Percentiles rank a stretch among this genome's conserved stretches.
Evolutionary conservation across 2,888 invertebrate species (phyloP).

Genomic region (Drosophila percnosoma): DNA sequence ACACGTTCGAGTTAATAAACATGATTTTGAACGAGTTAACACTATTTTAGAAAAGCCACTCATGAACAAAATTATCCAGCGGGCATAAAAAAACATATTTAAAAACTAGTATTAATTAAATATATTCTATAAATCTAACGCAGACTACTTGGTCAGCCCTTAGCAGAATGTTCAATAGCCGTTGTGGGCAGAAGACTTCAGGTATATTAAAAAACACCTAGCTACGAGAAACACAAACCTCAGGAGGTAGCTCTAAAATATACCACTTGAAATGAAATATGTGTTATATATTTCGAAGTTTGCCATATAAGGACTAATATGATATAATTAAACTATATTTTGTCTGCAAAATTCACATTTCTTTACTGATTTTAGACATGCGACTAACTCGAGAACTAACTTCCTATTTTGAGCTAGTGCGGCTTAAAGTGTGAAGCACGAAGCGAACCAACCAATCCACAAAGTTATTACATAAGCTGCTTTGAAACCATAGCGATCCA

Average conservation of each 20-base stretch:
- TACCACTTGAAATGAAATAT: background rate
- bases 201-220: background rate
- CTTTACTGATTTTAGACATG: too few relatives aligned
- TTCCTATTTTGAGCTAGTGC: background rate
- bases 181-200: background rate
- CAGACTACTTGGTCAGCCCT: too few relatives aligned
- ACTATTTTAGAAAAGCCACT: background rate
- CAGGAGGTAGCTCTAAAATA: background rate
- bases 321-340: background rate
- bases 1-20: background rate
- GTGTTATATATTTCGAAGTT: background rate
- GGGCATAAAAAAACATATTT: background rate
- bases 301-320: background rate
- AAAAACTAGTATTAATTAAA: background rate
- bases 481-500: constrained; percentile 13
- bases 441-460: background rate
- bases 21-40: background rate
- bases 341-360: background rate
- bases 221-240: background rate
- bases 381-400: background rate
- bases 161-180: background rate
- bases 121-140: background rate
- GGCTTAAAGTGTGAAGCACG: background rate
- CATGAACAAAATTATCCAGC: background rate
- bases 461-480: constrained; percentile 23